A percentile compares a stretch with the other conserved stretches of the same genome.
phyloP scores from a whole-genome alignment of 1,140 invertebrate genomes.

The Lycorma delicatula region DNA sequence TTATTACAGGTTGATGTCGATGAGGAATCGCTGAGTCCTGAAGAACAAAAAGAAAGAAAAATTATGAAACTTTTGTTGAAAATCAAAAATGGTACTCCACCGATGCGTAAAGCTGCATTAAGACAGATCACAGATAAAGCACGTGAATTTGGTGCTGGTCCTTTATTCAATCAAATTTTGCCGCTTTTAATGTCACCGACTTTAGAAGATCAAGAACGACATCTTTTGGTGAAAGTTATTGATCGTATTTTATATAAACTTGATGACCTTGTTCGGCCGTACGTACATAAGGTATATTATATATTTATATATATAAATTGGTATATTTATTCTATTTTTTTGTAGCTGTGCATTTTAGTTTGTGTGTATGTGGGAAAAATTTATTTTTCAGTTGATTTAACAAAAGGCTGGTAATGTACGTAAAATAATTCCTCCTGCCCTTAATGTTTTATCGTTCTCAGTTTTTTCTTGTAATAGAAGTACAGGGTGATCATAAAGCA shows the following conservation, averaged over 20 bases:
- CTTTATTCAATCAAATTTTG: slow-evolving; percentile 97
- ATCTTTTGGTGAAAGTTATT: slow-evolving; percentile 99
- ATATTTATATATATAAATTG: no score
- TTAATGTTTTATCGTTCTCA: no score
- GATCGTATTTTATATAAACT: slow-evolving; percentile 98
- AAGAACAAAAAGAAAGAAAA: slow-evolving; percentile 96
- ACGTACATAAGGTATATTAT: slow-evolving; percentile 99
- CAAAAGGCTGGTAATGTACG: no score
- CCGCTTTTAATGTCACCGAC: slow-evolving; percentile 99
- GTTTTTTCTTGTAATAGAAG: no score
- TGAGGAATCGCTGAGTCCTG: slow-evolving; percentile 88
- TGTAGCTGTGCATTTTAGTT: no score
- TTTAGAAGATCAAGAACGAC: slow-evolving; percentile 97
- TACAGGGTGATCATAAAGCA: no score
- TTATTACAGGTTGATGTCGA: slow-evolving; percentile 77
- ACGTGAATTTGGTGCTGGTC: slow-evolving; percentile 94
- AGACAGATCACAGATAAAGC: slow-evolving; percentile 99
- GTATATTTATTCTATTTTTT: no score
- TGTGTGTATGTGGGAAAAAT: no score
- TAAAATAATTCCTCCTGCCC: not conserved
- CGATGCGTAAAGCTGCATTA: slow-evolving; percentile 96
- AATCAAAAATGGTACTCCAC: slow-evolving; percentile 99
- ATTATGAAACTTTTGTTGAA: slow-evolving; percentile 98
- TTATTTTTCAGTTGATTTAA: no score
- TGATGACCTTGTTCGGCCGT: slow-evolving; percentile 96